A percentile compares a stretch with the other conserved stretches of the same genome.
Evolutionary conservation across 2,797 vertebrate genomes (phyloP).

Genomic region (Malacoraja senta): DNA sequence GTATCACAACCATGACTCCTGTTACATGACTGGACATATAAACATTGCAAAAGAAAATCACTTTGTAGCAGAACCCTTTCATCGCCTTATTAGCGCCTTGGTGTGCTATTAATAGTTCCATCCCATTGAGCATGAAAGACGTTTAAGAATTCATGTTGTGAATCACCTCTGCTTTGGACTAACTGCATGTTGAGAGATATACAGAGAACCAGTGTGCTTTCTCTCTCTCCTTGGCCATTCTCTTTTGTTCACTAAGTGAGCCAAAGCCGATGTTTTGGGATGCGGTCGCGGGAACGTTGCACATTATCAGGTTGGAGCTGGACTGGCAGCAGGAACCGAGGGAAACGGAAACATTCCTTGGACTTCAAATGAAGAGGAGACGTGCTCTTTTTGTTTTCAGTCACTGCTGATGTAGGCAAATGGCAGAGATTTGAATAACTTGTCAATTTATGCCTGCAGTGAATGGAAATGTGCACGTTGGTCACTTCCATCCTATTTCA

Average conservation of each 20-base stretch:
- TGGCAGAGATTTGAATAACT: not conserved
- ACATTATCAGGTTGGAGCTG: not conserved
- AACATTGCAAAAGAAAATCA: not conserved
- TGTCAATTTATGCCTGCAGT: not conserved
- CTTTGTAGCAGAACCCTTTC: not conserved
- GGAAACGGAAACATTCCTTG: not conserved
- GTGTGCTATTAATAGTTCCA: slow-evolving; percentile 21
- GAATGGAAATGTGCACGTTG: not conserved
- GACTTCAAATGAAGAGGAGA: not conserved
- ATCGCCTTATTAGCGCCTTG: not conserved
- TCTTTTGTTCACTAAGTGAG: not conserved
- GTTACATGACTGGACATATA: not conserved
- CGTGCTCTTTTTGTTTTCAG: not conserved
- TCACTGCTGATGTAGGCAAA: not conserved
- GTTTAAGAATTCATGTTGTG: not conserved
- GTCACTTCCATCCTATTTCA: slow-evolving; percentile 30
- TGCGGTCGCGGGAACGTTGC: not conserved
- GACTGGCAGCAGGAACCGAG: not conserved
- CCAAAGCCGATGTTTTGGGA: not conserved
- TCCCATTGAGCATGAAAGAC: not conserved
- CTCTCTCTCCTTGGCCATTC: not conserved
- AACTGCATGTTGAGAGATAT: not conserved
- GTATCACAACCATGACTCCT: not conserved
- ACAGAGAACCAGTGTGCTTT: not conserved
- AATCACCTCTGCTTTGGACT: not conserved